phyloP scores from a whole-genome alignment of 2,888 invertebrate species.

The Lymantria monacha region DNA sequence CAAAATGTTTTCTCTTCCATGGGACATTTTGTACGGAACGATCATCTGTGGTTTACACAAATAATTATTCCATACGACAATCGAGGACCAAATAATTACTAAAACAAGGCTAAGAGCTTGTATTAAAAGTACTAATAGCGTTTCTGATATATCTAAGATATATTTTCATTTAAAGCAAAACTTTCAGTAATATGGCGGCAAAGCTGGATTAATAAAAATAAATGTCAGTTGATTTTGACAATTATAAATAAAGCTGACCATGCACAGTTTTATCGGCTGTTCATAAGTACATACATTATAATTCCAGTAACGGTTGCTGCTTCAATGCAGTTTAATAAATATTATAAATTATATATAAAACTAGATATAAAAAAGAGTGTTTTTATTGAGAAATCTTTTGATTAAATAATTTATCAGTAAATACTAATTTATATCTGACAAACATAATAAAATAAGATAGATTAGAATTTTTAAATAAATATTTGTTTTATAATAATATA shows the following conservation, averaged over 20 bases:
- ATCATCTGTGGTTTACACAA: background rate
- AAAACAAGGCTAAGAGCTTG: background rate
- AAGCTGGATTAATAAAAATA: background rate
- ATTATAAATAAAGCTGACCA: background rate
- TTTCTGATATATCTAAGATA: background rate
- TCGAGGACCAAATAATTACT: background rate
- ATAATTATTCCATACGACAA: background rate
- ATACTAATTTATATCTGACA: too few relatives aligned
- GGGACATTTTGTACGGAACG: background rate
- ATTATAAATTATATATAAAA: too few relatives aligned
- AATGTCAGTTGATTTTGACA: background rate
- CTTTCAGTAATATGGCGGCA: background rate
- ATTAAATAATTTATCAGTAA: too few relatives aligned
- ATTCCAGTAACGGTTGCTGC: too few relatives aligned
- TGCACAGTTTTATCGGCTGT: background rate
- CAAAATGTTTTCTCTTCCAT: constrained; percentile 8
- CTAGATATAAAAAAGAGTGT: too few relatives aligned
- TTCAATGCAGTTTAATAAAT: too few relatives aligned
- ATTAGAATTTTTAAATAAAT: too few relatives aligned
- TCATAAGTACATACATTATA: background rate
- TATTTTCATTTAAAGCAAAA: background rate
- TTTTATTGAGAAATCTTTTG: too few relatives aligned
- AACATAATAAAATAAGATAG: too few relatives aligned
- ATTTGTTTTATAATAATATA: too few relatives aligned
- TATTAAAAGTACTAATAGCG: background rate